Evolutionary conservation across 2,797 vertebrate genomes (phyloP), one percentile per base, ranked within the genome.

Genomic region (Euphonia xanthogaster): DNA sequence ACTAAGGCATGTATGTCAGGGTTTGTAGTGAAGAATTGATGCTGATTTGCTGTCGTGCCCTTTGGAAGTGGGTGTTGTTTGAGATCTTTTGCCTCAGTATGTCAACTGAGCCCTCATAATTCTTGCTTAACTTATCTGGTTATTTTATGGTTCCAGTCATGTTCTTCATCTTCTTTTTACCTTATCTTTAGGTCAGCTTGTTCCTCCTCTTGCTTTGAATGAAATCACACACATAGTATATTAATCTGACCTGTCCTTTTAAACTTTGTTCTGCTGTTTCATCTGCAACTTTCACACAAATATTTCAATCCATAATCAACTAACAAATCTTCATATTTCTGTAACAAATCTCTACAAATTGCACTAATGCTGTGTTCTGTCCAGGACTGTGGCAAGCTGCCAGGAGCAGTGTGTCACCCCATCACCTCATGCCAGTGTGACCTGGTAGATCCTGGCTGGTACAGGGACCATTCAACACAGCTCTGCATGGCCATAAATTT

Each of bases 191-290:
- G 78, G 53, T 91, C 68, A 90, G 40, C 60, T 73, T 90, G 37
- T 71, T 88, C 76, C 57, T 91, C 45, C 50, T 83, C 65, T 93
- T 91, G 37, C 61, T 95, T 80, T 80, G 61, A 79, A 88, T 71
- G 61, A 67, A 91, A 88, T 88, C 48, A 80, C 12, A 62, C 27
- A n/a, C 40, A 51, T 0, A 51, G 23, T 53, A 5, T 83, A 82
- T 85, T 75, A 87, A 79, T 95, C 65, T 91, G 81, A 77, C 40
- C 53, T 67, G 37, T 75, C 55, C 28, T 83, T 65, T 31, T 70
- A 44, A 84, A 84, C 21, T 84, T 86, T 30, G 3, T 73, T 87
- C 81, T 95, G 63, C 31, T 2, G 2, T 48, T 93, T 79, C 67
- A 45, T 73, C 48, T 27, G 25, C 5, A 10, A 42, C 40, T 77